A percentile compares a stretch with the other conserved stretches of the same genome.
Conservation (phyloP, 1,140 invertebrate genomes). For the Odontomachus brunneus region DNA sequence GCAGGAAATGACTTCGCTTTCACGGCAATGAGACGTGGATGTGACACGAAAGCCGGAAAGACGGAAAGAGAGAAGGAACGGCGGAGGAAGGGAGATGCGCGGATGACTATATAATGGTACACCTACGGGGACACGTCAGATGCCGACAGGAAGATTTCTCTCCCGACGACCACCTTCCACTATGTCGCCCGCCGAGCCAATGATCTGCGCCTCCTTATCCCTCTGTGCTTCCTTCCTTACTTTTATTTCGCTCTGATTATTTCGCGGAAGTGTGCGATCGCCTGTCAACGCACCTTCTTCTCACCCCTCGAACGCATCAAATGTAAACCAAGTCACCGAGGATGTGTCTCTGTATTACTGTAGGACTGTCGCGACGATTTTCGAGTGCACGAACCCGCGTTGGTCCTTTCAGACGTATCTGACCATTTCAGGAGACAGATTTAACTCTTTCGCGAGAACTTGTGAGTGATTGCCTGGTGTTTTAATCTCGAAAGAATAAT, state of each 20-base stretch:
- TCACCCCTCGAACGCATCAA: too few species aligned
- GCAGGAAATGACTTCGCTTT: constrained; percentile 60
- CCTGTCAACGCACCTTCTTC: too few species aligned
- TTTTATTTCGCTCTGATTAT: too few species aligned
- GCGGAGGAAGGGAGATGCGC: neutral
- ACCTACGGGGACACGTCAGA: constrained; percentile 49
- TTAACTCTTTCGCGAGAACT: too few species aligned
- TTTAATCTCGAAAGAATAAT: neutral
- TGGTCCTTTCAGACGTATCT: neutral
- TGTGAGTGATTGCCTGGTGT: too few species aligned
- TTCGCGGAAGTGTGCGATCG: too few species aligned
- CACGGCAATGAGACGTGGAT: constrained; percentile 47
- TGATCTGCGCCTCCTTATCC: constrained; percentile 34
- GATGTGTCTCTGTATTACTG: too few species aligned
- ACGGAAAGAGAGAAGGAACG: constrained; percentile 10
- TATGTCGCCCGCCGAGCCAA: neutral
- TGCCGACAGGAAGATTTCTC: constrained; percentile 35
- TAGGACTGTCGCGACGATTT: too few species aligned
- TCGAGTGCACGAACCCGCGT: too few species aligned
- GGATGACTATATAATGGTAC: constrained; percentile 59
- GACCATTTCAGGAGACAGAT: too few species aligned
- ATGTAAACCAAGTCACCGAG: too few species aligned
- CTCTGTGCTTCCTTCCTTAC: constrained; percentile 7
- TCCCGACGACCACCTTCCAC: constrained; percentile 35
- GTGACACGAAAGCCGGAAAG: constrained; percentile 45